A percentile compares a stretch with the other conserved stretches of the same genome.
These are phyloP conservation scores for Andrena trimmerana DNA, from an alignment of 2,888 invertebrate genomes.

Conservation along the genomic window DNA sequence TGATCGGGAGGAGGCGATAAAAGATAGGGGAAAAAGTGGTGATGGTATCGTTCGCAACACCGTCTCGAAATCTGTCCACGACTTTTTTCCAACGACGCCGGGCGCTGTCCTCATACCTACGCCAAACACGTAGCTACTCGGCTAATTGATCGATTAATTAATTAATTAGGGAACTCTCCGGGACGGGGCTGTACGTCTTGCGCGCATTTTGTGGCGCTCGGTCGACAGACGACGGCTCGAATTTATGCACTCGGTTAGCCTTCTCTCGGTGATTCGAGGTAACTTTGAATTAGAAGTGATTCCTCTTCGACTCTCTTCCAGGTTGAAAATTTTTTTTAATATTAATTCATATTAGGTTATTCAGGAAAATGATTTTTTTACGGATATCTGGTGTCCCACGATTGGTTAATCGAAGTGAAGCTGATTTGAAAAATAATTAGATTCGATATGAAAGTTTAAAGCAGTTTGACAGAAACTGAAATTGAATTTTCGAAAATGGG, in stretches of 20 bases:
- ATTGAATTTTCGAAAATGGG: too few relatives aligned
- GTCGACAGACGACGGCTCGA: not conserved
- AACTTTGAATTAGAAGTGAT: not conserved
- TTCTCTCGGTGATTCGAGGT: too few relatives aligned
- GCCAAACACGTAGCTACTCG: slow-evolving; percentile 26
- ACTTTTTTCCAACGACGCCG: slow-evolving; percentile 78
- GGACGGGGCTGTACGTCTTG: slow-evolving; percentile 39
- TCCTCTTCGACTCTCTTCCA: not conserved
- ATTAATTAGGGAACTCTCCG: slow-evolving; percentile 55
- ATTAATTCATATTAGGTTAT: too few relatives aligned
- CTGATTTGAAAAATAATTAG: not conserved
- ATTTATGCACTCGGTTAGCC: not conserved
- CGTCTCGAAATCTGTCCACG: slow-evolving; percentile 82
- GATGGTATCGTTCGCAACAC: slow-evolving; percentile 65
- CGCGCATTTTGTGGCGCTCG: not conserved
- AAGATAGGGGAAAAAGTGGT: slow-evolving; percentile 35
- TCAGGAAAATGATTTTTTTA: too few relatives aligned
- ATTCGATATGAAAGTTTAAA: not conserved
- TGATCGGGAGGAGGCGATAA: slow-evolving; percentile 21
- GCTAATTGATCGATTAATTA: slow-evolving; percentile 45
- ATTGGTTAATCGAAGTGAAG: too few relatives aligned
- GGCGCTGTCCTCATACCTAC: slow-evolving; percentile 63
- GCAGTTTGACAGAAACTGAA: too few relatives aligned
- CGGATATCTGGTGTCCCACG: too few relatives aligned
- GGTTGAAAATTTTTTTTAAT: not conserved